These are phyloP conservation scores for Parnassius apollo DNA, from an alignment of 2,888 invertebrate genomes.

Conservation along the genomic window DNA sequence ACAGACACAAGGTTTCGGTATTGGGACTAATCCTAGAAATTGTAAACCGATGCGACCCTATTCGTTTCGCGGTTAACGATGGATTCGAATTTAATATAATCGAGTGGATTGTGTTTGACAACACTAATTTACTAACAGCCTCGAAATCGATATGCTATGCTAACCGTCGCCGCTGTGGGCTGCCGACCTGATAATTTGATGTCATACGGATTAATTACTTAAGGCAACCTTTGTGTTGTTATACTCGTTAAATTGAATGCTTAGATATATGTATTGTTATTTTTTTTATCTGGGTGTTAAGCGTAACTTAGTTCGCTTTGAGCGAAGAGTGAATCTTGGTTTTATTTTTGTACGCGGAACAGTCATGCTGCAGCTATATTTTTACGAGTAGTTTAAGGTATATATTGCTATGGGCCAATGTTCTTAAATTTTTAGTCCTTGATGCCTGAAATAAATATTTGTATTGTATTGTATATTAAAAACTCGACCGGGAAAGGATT, in stretches of 20 bases:
- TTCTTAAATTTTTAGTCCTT: no score
- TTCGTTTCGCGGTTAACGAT: slow-evolving; percentile 37
- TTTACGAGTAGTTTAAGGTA: no score
- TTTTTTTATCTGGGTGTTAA: no score
- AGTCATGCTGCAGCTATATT: no score
- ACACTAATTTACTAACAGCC: slow-evolving; percentile 58
- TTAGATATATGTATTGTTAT: no score
- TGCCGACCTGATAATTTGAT: slow-evolving; percentile 3
- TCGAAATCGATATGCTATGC: slow-evolving; percentile 41
- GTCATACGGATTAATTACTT: slow-evolving; percentile 1
- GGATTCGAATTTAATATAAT: slow-evolving; percentile 55
- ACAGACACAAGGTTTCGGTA: not conserved
- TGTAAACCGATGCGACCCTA: not conserved
- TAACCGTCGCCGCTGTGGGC: not conserved
- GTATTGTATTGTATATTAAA: no score
- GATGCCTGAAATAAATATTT: no score
- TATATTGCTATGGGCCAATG: no score
- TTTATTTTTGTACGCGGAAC: no score
- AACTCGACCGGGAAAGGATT: no score
- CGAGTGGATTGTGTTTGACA: slow-evolving; percentile 49
- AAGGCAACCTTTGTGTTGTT: not conserved
- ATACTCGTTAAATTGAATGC: not conserved
- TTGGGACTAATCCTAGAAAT: not conserved
- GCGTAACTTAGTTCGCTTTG: no score
- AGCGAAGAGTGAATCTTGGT: no score